A percentile compares a stretch with the other conserved stretches of the same genome.
Conservation (phyloP, 2,888 invertebrate species). For the Noctua comes region DNA sequence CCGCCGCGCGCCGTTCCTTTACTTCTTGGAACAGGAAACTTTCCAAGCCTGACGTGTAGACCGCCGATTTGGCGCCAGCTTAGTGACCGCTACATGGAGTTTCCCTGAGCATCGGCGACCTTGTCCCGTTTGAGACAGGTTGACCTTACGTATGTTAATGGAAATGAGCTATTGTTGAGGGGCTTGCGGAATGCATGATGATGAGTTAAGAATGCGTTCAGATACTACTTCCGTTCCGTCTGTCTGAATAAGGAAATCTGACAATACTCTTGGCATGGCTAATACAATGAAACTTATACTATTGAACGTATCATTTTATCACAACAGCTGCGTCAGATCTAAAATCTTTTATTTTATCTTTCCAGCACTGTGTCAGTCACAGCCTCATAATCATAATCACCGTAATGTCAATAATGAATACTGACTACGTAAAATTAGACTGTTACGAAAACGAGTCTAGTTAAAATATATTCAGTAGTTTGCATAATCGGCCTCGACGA, state of each 20-base stretch:
- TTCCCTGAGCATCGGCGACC: constrained; percentile 51
- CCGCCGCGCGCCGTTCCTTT: constrained; percentile 6
- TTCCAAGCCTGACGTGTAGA: constrained; percentile 45
- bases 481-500: constrained; percentile 33
- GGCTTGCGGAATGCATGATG: constrained; percentile 55
- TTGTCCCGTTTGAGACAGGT: constrained; percentile 56
- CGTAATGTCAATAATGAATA: constrained; percentile 17
- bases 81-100: constrained; percentile 40
- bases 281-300: too few relatives aligned
- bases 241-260: constrained; percentile 20
- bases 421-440: constrained; percentile 20
- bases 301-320: not conserved
- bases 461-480: constrained; percentile 44
- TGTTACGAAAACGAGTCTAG: constrained; percentile 7
- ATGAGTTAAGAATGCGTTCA: constrained; percentile 47
- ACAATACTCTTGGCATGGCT: not conserved
- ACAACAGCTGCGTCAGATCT: not conserved
- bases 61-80: constrained; percentile 41
- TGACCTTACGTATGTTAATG: constrained; percentile 59
- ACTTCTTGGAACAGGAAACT: constrained; percentile 47
- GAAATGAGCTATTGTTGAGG: constrained; percentile 60
- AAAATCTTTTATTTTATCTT: not conserved
- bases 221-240: constrained; percentile 35
- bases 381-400: not conserved
- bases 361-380: not conserved